phyloP scores from a whole-genome alignment of 2,113 vertebrate species.

The Poecile atricapillus region DNA sequence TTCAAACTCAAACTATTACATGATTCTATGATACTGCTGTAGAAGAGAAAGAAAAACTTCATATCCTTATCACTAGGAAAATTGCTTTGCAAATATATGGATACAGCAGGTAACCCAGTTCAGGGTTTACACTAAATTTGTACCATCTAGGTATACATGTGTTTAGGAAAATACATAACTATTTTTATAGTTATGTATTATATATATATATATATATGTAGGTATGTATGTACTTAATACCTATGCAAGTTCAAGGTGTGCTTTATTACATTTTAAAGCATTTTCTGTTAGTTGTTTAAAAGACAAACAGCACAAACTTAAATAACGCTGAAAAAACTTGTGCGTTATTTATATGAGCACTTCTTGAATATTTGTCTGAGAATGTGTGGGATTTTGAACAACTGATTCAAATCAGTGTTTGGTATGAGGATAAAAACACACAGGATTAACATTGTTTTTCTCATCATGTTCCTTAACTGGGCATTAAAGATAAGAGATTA shows the following conservation, averaged over 20 bases:
- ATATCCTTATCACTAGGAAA: not conserved
- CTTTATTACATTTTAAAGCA: not conserved
- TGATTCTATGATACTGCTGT: not conserved
- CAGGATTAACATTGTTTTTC: not conserved
- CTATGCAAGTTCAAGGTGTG: not conserved
- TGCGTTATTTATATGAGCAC: not conserved
- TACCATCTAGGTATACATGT: not conserved
- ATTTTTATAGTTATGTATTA: not conserved
- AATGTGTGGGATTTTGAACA: not conserved
- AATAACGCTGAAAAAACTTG: too few relatives aligned
- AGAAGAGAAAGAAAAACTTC: not conserved
- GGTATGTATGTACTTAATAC: not conserved
- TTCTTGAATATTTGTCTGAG: not conserved
- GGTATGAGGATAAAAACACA: not conserved
- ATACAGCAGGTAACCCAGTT: not conserved
- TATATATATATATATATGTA: not conserved
- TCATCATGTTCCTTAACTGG: not conserved
- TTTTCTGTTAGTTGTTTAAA: not conserved
- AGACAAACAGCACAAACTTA: not conserved
- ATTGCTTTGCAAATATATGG: not conserved
- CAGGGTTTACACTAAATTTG: not conserved
- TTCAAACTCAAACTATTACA: not conserved
- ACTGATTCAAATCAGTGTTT: not conserved
- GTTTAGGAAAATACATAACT: not conserved
- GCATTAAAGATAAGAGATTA: not conserved